A percentile compares a stretch with the other conserved stretches of the same genome.
Evolutionary conservation across 2,113 vertebrate species (phyloP).

Genomic region (Zootoca vivipara): DNA sequence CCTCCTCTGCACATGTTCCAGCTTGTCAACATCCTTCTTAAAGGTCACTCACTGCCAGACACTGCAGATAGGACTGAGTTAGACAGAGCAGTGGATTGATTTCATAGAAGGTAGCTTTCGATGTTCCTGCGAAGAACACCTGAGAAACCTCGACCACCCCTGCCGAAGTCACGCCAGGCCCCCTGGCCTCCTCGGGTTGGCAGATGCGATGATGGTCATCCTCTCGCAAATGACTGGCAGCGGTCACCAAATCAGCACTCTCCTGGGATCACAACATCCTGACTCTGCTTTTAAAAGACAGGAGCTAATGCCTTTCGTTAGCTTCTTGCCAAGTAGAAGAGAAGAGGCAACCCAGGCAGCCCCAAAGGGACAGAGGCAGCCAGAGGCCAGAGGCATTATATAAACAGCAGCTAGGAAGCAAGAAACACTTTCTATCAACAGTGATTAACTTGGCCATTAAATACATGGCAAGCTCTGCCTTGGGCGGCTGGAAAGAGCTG

Average conservation of each 20-base stretch:
- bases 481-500: neutral
- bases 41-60: too few species aligned
- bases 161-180: neutral
- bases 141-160: neutral
- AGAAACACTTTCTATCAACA: neutral
- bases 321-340: constrained; percentile 4
- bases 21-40: too few species aligned
- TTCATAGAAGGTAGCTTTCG: too few species aligned
- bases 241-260: neutral
- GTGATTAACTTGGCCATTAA: constrained; percentile 1
- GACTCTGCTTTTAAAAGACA: neutral
- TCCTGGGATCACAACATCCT: constrained; percentile 5
- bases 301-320: constrained; percentile 2
- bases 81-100: too few species aligned
- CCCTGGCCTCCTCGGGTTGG: neutral
- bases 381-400: constrained; percentile 5
- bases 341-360: neutral
- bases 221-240: neutral
- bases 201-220: neutral
- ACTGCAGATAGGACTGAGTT: too few species aligned
- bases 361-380: constrained; percentile 9
- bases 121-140: neutral
- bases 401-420: constrained; percentile 11
- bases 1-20: too few species aligned
- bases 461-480: neutral